Base-by-base conservation (phyloP, 2,113 vertebrate species). In the Arizona elegans region DNA sequence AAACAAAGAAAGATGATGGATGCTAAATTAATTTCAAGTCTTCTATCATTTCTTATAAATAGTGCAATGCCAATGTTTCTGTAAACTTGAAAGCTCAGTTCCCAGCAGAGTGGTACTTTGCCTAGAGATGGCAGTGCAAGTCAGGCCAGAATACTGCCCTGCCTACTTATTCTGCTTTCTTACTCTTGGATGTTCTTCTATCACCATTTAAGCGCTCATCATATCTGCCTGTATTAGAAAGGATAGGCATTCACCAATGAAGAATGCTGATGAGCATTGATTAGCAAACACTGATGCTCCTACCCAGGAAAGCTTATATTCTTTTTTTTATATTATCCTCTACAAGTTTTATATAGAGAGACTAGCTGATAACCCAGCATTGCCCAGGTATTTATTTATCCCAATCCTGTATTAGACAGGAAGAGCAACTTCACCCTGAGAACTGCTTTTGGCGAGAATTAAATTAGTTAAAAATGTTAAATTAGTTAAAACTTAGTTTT, bases 81-180 rank as follows among this genome's bases (percentile, higher is more conserved):
- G 53, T n/a, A 23, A 9, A 26, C 53, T 6, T 47, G 24, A 33
- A 89, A 33, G n/a, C n/a, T 81, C 13, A 29, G 5, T 1, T 1
- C 7, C 47, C 15, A 38, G n/a, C 38, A 56, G 65, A 81, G 26
- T 53, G 33, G 54, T 3, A 38, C 19, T 0, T 94, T 38, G n/a
- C 95, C 97, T 92, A 95, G 96, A 97, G 97, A 93, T 96, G 96
- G 96, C 96, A 94, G 94, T 96, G 95, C 94, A 10, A 90, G 91
- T 94, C 94, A 96, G 92, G 33, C 86, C 26, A 95, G 91, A 52
- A 93, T 91, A 90, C 6, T 59, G 59, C 93, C 0, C 0, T 62
- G 55, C 86, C 50, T 81, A 91, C 5, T 29, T 85, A 12, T 33
- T 53, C 21, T 0, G 53, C 33, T 86, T 92, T 1, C 91, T 33